Evolutionary conservation across 2,113 vertebrate species (phyloP), one percentile per base, ranked within the genome.

Genomic region (Indicator indicator): DNA sequence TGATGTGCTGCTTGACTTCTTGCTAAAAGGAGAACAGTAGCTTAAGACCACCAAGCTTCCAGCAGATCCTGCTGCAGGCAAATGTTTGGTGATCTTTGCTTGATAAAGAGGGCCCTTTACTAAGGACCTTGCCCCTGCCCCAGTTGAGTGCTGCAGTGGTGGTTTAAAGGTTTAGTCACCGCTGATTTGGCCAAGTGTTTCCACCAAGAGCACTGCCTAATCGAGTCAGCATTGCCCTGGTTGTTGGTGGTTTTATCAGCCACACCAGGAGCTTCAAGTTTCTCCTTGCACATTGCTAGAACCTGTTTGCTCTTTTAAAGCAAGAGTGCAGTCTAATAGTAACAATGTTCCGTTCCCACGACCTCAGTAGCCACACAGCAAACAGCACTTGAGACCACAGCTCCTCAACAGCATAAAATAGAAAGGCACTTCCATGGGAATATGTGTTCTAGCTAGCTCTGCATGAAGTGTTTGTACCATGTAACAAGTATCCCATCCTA

Each of bases 1-100:
- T 93, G 92, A 99, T 98, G 3, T 98, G 97, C 56, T 99, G 99
- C 91, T 97, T 98, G 48, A 99, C 97, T 60, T 99, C 99, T 85
- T 98, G 98, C 99, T 99, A 42, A 60, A 86, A 50, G 67, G 67
- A 94, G 56, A 87, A 62, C 42, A 77, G 58, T 21, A 87, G 59
- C 72, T 82, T 89, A 27, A 94, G 65, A 65, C 26, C 76, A 72
- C 65, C n/a, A 5, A 1, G 10, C 32, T 84, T 59, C 75, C 75
- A 32, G 0, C 0, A 69, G 56, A 5, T 8, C 52, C 1, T 56
- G 52, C 76, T 79, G 63, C 42, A 52, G 60, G 28, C 55, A 77
- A 38, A 38, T 36, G 52, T 87, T 44, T 56, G 26, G 46, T 79
- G 33, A 63, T 42, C 6, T 3, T 0, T 67, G 72, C 32, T 82